Evolutionary conservation across 2,113 vertebrate species (phyloP).

Genomic region (Oenanthe oenanthe): DNA sequence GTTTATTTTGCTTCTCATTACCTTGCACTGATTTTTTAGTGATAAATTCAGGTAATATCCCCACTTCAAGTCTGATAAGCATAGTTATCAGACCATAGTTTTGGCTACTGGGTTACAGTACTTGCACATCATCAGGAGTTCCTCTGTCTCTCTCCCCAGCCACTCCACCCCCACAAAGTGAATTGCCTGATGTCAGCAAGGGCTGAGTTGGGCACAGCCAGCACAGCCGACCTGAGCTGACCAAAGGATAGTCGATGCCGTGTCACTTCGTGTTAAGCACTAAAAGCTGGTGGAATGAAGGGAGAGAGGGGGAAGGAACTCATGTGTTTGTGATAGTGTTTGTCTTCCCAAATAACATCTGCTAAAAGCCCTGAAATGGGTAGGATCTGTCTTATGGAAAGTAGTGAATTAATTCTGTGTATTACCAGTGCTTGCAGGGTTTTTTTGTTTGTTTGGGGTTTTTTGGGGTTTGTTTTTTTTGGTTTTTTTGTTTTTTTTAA

Average conservation of each 20-base stretch:
- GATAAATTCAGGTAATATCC: neutral
- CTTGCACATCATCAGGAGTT: neutral
- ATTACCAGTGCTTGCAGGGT: neutral
- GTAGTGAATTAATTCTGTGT: neutral
- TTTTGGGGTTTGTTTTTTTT: too few relatives aligned
- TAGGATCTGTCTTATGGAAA: neutral
- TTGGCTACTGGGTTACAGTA: neutral
- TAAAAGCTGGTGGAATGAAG: neutral
- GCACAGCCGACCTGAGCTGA: neutral
- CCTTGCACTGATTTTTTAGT: neutral
- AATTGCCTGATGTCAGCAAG: neutral
- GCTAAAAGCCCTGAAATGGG: neutral
- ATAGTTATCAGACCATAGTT: too few relatives aligned
- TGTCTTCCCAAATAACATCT: neutral
- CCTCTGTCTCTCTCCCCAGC: neutral
- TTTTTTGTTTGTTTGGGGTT: too few relatives aligned
- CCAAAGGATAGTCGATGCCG: neutral
- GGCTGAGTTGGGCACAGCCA: neutral
- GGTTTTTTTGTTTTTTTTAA: too few relatives aligned
- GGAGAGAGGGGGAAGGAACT: accelerated
- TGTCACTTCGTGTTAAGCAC: accelerated
- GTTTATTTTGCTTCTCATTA: neutral
- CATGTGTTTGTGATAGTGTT: accelerated
- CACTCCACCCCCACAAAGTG: too few relatives aligned
- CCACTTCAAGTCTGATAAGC: neutral